Percentiles rank a stretch among this genome's conserved stretches.
phyloP scores from a whole-genome alignment of 2,113 vertebrate species.

The Crotalus tigris region DNA sequence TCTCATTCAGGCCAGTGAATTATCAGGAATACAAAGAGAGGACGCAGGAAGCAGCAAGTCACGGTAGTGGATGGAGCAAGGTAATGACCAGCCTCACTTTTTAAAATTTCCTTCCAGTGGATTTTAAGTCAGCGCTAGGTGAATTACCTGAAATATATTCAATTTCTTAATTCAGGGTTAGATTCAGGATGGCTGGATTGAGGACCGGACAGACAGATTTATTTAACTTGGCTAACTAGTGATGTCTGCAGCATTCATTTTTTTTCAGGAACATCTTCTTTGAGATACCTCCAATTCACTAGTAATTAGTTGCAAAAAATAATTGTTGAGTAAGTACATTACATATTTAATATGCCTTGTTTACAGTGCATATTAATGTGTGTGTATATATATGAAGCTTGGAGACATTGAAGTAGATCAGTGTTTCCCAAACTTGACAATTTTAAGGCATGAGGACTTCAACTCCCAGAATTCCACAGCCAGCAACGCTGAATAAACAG shows the following conservation, averaged over 20 bases:
- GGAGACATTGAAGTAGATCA: neutral
- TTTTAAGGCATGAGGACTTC: no score
- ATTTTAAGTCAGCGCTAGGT: neutral
- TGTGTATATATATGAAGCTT: neutral
- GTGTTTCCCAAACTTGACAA: no score
- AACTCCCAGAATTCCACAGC: no score
- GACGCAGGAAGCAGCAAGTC: conserved; percentile 69
- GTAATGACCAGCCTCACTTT: conserved; percentile 62
- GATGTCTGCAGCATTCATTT: neutral
- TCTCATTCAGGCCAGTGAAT: conserved; percentile 79
- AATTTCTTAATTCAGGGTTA: neutral
- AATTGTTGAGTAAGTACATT: neutral
- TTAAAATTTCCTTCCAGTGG: neutral
- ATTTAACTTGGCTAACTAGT: neutral
- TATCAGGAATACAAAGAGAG: conserved; percentile 81
- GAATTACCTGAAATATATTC: neutral
- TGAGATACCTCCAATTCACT: neutral
- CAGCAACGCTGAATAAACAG: neutral
- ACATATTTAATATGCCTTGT: neutral
- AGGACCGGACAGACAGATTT: neutral
- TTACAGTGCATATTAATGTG: neutral
- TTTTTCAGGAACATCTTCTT: neutral
- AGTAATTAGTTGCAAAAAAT: neutral
- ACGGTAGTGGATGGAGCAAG: conserved; percentile 86
- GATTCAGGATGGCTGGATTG: neutral